These are phyloP conservation scores for Otis tarda DNA, from an alignment of 2,113 vertebrate genomes.

Conservation along the genomic window DNA sequence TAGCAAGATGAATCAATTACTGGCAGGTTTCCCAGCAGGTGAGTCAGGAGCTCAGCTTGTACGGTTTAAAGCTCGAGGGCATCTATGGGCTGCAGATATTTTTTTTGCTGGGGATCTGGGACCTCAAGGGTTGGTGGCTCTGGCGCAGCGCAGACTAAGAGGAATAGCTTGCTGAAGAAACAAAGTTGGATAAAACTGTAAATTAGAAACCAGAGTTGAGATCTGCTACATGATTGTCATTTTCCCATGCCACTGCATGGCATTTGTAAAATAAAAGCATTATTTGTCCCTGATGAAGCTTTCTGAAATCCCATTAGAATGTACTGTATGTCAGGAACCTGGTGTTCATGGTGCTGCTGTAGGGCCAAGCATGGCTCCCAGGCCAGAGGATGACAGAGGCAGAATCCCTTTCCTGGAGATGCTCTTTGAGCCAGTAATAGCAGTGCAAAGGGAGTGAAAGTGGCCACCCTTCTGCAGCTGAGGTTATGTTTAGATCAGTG, in stretches of 20 bases:
- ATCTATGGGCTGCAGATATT: background rate
- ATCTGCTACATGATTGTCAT: background rate
- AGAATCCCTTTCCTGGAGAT: background rate
- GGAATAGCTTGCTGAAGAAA: background rate
- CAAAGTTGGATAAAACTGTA: background rate
- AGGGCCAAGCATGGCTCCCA: background rate
- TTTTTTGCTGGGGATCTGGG: background rate
- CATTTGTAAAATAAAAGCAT: background rate
- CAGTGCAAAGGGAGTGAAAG: background rate
- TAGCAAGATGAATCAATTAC: background rate
- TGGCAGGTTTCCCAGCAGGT: slow-evolving; percentile 9
- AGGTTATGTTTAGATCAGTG: background rate
- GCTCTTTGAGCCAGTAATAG: background rate
- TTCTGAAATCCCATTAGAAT: background rate
- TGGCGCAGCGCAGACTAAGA: background rate
- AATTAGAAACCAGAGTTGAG: background rate
- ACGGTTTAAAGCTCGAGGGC: background rate
- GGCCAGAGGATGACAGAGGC: background rate
- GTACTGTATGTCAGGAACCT: accelerated
- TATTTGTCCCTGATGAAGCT: background rate
- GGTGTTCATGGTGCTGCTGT: accelerated
- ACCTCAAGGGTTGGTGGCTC: background rate
- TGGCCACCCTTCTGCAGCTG: background rate
- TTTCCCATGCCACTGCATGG: background rate
- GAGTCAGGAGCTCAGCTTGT: background rate